phyloP scores from a whole-genome alignment of 2,888 invertebrate species.

The Meghimatium bilineatum region DNA sequence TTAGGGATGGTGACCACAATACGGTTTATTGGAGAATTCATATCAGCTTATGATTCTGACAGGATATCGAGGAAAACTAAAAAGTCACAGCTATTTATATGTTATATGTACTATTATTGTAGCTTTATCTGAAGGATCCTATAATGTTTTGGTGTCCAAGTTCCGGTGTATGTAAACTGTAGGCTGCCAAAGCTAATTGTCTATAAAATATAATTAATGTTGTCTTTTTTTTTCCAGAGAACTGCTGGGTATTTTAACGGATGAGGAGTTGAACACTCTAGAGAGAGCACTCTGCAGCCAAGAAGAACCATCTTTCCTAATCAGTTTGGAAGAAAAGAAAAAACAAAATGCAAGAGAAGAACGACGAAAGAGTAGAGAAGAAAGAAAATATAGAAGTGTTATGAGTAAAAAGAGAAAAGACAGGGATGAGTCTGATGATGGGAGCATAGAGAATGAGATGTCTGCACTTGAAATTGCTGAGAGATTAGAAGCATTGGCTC shows the following conservation, averaged over 20 bases:
- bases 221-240: slow-evolving; percentile 81
- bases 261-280: slow-evolving; percentile 88
- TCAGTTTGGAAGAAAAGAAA: slow-evolving; percentile 48
- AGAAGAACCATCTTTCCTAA: slow-evolving; percentile 79
- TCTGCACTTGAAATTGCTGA: slow-evolving; percentile 48
- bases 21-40: too few species aligned
- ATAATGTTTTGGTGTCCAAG: too few species aligned
- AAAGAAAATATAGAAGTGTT: slow-evolving; percentile 5
- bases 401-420: slow-evolving; percentile 9
- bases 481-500: slow-evolving; percentile 45
- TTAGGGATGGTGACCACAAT: too few species aligned
- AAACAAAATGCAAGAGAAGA: slow-evolving; percentile 21
- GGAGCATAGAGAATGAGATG: slow-evolving; percentile 46
- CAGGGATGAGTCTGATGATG: slow-evolving; percentile 42
- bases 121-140: too few species aligned
- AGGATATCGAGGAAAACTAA: too few species aligned
- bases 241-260: slow-evolving; percentile 90
- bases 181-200: background rate
- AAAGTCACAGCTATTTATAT: too few species aligned
- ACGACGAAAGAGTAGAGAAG: slow-evolving; percentile 32
- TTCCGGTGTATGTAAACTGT: too few species aligned
- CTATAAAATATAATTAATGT: background rate
- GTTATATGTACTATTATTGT: too few species aligned
- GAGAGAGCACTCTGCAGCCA: slow-evolving; percentile 94
- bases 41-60: too few species aligned